Percentiles rank a stretch among this genome's conserved stretches.
phyloP scores from a whole-genome alignment of 2,113 vertebrate species.

The Aldabrachelys gigantea region DNA sequence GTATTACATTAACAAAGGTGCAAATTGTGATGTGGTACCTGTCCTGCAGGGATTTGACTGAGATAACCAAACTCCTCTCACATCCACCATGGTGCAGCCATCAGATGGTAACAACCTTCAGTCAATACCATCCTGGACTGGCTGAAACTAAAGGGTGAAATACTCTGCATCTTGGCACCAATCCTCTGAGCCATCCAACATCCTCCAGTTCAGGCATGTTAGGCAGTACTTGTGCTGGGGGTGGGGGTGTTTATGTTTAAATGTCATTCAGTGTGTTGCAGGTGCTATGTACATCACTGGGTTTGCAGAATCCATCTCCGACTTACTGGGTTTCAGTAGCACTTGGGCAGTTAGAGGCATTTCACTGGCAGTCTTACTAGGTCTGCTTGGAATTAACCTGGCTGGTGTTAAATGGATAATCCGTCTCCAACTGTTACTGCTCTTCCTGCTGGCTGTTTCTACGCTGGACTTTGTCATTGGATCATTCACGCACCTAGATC shows the following conservation, averaged over 20 bases:
- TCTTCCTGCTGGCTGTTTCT: slow-evolving; percentile 90
- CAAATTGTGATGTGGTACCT: background rate
- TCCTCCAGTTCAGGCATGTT: background rate
- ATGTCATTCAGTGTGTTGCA: slow-evolving; percentile 89
- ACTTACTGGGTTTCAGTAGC: slow-evolving; percentile 84
- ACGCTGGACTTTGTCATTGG: slow-evolving; percentile 95
- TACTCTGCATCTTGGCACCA: background rate
- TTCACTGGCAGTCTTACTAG: slow-evolving; percentile 87
- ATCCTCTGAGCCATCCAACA: background rate
- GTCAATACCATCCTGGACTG: background rate
- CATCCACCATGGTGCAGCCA: background rate
- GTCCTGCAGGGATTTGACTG: background rate
- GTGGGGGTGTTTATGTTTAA: background rate
- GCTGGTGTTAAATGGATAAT: slow-evolving; percentile 98
- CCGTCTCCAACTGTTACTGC: slow-evolving; percentile 92
- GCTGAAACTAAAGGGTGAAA: background rate
- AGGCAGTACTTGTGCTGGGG: fast-evolving
- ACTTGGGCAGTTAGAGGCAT: slow-evolving; percentile 91
- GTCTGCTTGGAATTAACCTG: slow-evolving; percentile 94
- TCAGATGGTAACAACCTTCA: background rate
- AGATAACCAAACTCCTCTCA: background rate
- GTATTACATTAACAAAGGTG: background rate
- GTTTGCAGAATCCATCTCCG: slow-evolving; percentile 93
- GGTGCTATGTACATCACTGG: slow-evolving; percentile 98
- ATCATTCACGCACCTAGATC: slow-evolving; percentile 93